Evolutionary conservation across 2,797 vertebrate genomes (phyloP).

Genomic region (Amblyraja radiata): DNA sequence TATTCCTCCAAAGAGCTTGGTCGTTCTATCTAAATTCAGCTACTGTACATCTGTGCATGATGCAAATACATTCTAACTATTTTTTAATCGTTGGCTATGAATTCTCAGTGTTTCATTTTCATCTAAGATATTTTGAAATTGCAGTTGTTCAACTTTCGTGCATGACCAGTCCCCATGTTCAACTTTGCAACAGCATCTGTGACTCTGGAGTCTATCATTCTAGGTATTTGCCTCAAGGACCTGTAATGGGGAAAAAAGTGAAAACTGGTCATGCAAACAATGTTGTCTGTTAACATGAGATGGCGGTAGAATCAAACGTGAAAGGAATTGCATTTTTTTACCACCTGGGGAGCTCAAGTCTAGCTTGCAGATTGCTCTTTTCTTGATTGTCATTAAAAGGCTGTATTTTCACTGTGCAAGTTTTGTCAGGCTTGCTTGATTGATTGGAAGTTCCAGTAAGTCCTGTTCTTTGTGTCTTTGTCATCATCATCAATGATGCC

Average conservation of each 20-base stretch:
- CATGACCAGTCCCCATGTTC: not conserved
- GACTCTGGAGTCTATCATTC: not conserved
- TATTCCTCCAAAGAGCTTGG: not conserved
- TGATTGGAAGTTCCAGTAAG: not conserved
- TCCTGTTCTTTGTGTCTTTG: not conserved
- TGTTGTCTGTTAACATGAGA: not conserved
- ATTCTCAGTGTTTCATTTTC: not conserved
- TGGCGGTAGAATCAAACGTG: not conserved
- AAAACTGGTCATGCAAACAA: constrained; percentile 16
- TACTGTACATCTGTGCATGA: not conserved
- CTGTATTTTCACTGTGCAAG: not conserved
- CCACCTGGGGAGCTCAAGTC: not conserved
- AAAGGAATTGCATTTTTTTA: not conserved
- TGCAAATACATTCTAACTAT: not conserved
- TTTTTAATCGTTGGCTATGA: not conserved
- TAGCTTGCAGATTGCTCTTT: not conserved
- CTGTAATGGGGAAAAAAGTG: not conserved
- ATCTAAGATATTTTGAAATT: constrained; percentile 7
- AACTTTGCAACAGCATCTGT: not conserved
- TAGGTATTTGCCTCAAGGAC: constrained; percentile 14
- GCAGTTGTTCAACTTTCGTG: not conserved
- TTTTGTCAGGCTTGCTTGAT: not conserved
- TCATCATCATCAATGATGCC: not conserved
- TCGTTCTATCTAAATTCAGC: not conserved
- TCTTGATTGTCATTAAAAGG: not conserved